Conservation (phyloP, 2,113 vertebrate genomes). For the Brienomyrus longianalis region DNA sequence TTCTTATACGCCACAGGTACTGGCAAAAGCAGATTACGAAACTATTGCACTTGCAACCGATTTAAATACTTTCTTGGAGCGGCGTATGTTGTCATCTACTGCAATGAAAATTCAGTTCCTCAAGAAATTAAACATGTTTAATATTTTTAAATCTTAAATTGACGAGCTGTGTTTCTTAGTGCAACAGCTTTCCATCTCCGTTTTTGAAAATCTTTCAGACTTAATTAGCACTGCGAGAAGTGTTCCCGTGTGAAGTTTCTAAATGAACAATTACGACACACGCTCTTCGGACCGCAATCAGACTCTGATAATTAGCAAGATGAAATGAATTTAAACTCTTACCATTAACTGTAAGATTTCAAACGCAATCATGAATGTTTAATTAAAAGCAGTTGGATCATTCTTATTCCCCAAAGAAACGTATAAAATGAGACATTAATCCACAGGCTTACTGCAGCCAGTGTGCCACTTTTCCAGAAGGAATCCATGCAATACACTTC, state of each 20-base stretch:
- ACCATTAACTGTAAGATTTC: slow-evolving; percentile 51
- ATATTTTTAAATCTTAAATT: not conserved
- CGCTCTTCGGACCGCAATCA: slow-evolving; percentile 17
- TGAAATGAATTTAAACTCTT: slow-evolving; percentile 65
- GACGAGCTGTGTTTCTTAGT: not conserved
- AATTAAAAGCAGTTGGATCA: slow-evolving; percentile 69
- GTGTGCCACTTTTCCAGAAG: slow-evolving; percentile 17
- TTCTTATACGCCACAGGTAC: not conserved
- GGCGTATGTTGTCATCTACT: not conserved
- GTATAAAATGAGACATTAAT: slow-evolving; percentile 65
- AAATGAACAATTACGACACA: not conserved
- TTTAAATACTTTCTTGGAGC: not conserved
- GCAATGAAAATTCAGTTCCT: not conserved
- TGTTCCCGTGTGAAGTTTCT: not conserved
- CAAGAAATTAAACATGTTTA: not conserved
- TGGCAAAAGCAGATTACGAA: not conserved
- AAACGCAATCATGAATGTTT: slow-evolving; percentile 58
- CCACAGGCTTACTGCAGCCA: slow-evolving; percentile 33
- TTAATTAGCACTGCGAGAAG: slow-evolving; percentile 41
- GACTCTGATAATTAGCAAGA: slow-evolving; percentile 59
- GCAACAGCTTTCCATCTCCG: slow-evolving; percentile 18
- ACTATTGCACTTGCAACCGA: not conserved
- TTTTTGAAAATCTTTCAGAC: slow-evolving; percentile 45
- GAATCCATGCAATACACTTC: slow-evolving; percentile 27
- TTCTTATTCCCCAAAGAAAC: slow-evolving; percentile 52